These are phyloP conservation scores for Stegostoma tigrinum DNA, from an alignment of 2,113 vertebrate genomes.

Conservation along the genomic window DNA sequence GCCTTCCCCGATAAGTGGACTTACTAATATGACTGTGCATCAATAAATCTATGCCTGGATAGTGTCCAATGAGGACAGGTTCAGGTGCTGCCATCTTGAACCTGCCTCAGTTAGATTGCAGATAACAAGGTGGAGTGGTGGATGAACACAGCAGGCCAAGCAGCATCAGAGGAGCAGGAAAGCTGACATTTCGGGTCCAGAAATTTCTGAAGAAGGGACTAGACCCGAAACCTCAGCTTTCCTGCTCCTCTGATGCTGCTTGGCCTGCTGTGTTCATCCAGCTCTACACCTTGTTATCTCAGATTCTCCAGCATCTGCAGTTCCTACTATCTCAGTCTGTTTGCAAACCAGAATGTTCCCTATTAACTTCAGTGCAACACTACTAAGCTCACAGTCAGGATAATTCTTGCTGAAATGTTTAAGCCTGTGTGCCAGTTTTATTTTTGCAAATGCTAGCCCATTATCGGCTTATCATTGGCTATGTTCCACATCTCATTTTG, in stretches of 20 bases:
- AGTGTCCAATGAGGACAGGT: background rate
- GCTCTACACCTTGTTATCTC: too few relatives aligned
- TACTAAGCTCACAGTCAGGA: background rate
- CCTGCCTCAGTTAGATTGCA: background rate
- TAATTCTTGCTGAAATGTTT: background rate
- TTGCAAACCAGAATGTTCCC: background rate
- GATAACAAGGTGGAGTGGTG: too few relatives aligned
- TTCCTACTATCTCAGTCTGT: background rate
- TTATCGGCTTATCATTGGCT: background rate
- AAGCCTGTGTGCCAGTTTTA: background rate
- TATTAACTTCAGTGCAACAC: background rate
- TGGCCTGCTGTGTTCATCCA: too few relatives aligned
- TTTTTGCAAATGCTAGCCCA: background rate
- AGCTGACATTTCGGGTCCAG: too few relatives aligned
- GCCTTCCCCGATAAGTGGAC: too few relatives aligned
- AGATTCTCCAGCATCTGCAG: too few relatives aligned
- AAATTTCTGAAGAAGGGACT: too few relatives aligned
- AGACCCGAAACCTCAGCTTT: too few relatives aligned
- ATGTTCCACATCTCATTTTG: background rate
- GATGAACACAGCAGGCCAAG: too few relatives aligned
- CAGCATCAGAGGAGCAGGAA: too few relatives aligned
- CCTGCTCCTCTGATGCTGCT: too few relatives aligned
- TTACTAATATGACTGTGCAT: background rate
- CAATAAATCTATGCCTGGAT: background rate
- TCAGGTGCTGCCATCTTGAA: background rate